A percentile compares a stretch with the other conserved stretches of the same genome.
These are phyloP conservation scores for Caloenas nicobarica DNA, from an alignment of 2,113 vertebrate genomes.

Conservation along the genomic window DNA sequence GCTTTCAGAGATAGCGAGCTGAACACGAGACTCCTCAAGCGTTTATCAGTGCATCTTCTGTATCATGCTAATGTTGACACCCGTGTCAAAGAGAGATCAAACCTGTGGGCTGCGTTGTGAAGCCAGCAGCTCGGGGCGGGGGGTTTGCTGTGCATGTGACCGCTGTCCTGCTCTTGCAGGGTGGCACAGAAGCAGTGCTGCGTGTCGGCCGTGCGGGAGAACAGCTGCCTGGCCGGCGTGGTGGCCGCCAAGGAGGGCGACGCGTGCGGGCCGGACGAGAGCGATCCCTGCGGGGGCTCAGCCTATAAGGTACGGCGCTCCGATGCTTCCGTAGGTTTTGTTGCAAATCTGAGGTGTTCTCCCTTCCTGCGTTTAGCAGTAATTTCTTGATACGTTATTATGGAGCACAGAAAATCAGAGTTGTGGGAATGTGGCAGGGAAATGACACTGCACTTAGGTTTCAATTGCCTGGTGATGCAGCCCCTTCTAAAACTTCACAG, in stretches of 20 bases:
- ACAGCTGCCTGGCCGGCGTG: slow-evolving; percentile 85
- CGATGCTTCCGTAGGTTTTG: neutral
- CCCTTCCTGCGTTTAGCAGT: neutral
- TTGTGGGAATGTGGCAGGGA: neutral
- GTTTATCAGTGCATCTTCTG: neutral
- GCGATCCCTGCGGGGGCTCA: slow-evolving; percentile 74
- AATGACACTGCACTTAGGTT: neutral
- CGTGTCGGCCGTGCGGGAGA: slow-evolving; percentile 80
- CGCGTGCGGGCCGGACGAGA: slow-evolving; percentile 73
- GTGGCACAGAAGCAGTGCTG: slow-evolving; percentile 89
- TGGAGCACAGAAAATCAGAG: neutral
- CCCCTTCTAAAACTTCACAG: neutral
- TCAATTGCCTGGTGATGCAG: neutral
- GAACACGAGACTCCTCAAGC: neutral
- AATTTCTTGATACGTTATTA: rapidly evolving
- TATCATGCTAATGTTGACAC: neutral
- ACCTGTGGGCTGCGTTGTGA: neutral
- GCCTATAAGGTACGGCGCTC: slow-evolving; percentile 80
- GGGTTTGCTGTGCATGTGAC: too few species aligned
- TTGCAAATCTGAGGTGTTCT: neutral
- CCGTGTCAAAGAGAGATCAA: neutral
- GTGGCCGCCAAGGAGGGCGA: slow-evolving; percentile 81
- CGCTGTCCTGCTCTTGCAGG: slow-evolving; percentile 63
- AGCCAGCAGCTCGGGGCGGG: too few species aligned
- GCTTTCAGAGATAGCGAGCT: neutral